These are phyloP conservation scores for Carabus problematicus DNA, from an alignment of 2,888 invertebrate species.

Conservation along the genomic window DNA sequence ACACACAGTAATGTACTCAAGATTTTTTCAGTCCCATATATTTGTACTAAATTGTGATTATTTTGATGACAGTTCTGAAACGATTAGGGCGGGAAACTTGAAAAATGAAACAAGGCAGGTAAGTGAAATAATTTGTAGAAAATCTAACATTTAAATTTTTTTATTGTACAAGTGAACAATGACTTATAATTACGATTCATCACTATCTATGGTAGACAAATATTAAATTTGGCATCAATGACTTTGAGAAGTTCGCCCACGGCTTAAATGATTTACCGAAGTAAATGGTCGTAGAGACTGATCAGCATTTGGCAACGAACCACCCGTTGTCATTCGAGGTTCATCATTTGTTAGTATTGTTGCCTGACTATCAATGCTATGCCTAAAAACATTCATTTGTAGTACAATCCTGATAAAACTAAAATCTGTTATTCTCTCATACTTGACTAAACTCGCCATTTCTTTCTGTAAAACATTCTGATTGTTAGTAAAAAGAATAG, in stretches of 20 bases:
- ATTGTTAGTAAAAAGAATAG: slow-evolving; percentile 53
- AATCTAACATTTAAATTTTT: too few relatives aligned
- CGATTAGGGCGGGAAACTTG: too few relatives aligned
- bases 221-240: slow-evolving; percentile 24
- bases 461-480: slow-evolving; percentile 50
- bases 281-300: slow-evolving; percentile 56
- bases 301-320: slow-evolving; percentile 53
- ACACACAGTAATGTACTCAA: too few relatives aligned
- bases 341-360: slow-evolving; percentile 50
- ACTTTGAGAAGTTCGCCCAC: slow-evolving; percentile 47
- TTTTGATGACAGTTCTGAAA: too few relatives aligned
- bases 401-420: background rate
- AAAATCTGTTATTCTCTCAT: slow-evolving; percentile 5
- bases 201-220: background rate
- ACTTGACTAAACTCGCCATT: slow-evolving; percentile 50
- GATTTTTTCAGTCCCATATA: too few relatives aligned
- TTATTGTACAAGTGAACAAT: too few relatives aligned
- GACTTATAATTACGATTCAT: too few relatives aligned
- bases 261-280: slow-evolving; percentile 53
- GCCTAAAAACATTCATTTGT: slow-evolving; percentile 47
- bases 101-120: too few relatives aligned
- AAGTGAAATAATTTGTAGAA: too few relatives aligned
- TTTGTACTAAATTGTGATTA: too few relatives aligned
- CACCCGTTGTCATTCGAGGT: slow-evolving; percentile 49
- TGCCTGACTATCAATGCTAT: slow-evolving; percentile 51